A percentile compares a stretch with the other conserved stretches of the same genome.
Evolutionary conservation across 2,797 vertebrate species (phyloP).

Genomic region (Enteromius treurensis): DNA sequence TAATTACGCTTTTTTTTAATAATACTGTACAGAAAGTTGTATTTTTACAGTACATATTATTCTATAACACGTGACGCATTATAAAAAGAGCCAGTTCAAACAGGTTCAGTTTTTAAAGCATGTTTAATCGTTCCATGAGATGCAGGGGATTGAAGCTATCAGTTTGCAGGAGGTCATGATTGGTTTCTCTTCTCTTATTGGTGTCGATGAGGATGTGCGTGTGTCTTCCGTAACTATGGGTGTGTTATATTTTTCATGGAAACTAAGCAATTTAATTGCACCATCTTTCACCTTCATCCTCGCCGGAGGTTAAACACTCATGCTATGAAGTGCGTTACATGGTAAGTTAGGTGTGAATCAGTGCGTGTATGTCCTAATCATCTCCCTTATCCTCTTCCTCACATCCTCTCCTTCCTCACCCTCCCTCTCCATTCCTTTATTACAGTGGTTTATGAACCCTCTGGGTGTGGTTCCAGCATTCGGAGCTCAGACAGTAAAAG

Average conservation of each 20-base stretch:
- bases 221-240: slow-evolving; percentile 1
- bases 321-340: slow-evolving; percentile 1
- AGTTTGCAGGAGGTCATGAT: background rate
- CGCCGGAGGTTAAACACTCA: slow-evolving; percentile 26
- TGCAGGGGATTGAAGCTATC: slow-evolving; percentile 7
- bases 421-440: background rate
- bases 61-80: background rate
- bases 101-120: background rate
- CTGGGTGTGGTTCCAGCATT: slow-evolving; percentile 39
- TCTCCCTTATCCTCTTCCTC: background rate
- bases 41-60: background rate
- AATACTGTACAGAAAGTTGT: background rate
- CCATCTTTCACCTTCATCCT: slow-evolving; percentile 13
- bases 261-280: slow-evolving; percentile 26
- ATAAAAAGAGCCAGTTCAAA: background rate
- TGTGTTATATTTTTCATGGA: slow-evolving; percentile 31
- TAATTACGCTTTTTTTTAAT: background rate
- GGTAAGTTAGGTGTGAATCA: slow-evolving; percentile 8
- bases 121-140: background rate
- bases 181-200: slow-evolving; percentile 20
- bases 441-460: slow-evolving; percentile 20
- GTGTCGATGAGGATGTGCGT: background rate
- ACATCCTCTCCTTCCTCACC: background rate
- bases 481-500: background rate
- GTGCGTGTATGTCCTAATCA: background rate